Conservation (phyloP, 92 coral and sea anemone genomes). For the Micromussa lordhowensis region DNA sequence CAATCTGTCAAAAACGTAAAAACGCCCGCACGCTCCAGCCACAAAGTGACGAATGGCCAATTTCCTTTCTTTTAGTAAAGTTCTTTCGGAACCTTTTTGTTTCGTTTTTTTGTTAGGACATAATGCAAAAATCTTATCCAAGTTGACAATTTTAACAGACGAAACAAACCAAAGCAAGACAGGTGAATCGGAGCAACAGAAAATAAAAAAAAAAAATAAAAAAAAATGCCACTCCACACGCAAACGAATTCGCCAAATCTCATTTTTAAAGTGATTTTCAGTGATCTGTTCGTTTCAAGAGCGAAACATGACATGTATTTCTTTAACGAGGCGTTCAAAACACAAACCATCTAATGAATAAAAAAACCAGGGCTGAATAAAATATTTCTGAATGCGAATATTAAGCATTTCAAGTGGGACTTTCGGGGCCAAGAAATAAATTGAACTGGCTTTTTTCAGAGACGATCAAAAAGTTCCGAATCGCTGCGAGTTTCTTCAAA, state of each 20-base stretch:
- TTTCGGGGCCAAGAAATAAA: neutral
- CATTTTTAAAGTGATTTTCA: neutral
- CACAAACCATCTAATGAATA: conserved; percentile 29
- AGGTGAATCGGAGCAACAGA: neutral
- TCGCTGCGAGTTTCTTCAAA: neutral
- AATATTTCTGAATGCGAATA: conserved; percentile 30
- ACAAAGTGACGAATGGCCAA: neutral
- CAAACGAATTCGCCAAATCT: neutral
- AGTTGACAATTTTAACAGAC: conserved; percentile 25
- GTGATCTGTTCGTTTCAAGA: neutral
- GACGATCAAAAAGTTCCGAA: neutral
- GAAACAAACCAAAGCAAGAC: neutral
- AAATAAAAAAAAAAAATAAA: neutral
- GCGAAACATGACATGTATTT: neutral
- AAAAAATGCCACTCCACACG: neutral
- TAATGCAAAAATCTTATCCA: conserved; percentile 25
- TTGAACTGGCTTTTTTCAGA: neutral
- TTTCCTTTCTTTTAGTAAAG: neutral
- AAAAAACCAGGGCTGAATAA: conserved; percentile 42
- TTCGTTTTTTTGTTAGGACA: neutral
- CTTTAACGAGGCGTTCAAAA: conserved; percentile 6
- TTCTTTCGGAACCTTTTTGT: conserved; percentile 21
- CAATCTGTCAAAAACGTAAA: neutral
- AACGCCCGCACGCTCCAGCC: neutral
- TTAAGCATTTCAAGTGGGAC: conserved; percentile 35